Base-by-base conservation (phyloP, 2,113 vertebrate genomes). In the Megaceryle maxima region DNA sequence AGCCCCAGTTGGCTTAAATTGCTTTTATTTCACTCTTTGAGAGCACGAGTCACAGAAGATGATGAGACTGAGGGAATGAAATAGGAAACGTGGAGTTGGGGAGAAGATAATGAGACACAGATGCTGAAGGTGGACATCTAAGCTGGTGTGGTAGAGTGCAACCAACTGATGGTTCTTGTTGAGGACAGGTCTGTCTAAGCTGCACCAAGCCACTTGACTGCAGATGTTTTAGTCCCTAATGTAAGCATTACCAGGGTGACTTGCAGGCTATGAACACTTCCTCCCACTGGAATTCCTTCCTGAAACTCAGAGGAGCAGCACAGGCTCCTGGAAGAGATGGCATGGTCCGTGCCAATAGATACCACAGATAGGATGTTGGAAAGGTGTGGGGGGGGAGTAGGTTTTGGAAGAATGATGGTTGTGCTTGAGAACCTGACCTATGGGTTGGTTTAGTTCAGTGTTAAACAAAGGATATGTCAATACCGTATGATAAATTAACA, bases 331-430 rank as follows among this genome's bases (percentile, higher is more conserved):
- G 48, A 39, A 72, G 84, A 67, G 20, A 17, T 12, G 3, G 5
- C 6, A 2, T 35, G 16, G 16, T 67, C 44, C 14, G 2, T 79
- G 16, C 53, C 57, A 31, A 28, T 16, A 82, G 48, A 8, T 50
- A 37, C 6, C 2, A 2, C 78, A 73, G 43, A 10, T 0, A 16
- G 20, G 41, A 39, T 0, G 0, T 29, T 26, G 21, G 81, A 87
- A 72, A 44, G 57, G 18, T 44, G 24, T 4, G 1, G 13, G 7
- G 5, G 5, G 5, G 4, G 28, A 46, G 16, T 11, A n/a, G 31
- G 57, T 22, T 67, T 87, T 70, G 26, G 26, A 26, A 83, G n/a
- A 76, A 53, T 10, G 44, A 8, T 66, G 31, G n/a, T 37, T 66
- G 13, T 87, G 43, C n/a, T 57, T 22, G 31, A 84, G 44, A 56